Percentiles rank a stretch among this genome's conserved stretches.
These are phyloP conservation scores for Psylliodes chrysocephalus DNA, from an alignment of 2,888 invertebrate species.

Conservation along the genomic window DNA sequence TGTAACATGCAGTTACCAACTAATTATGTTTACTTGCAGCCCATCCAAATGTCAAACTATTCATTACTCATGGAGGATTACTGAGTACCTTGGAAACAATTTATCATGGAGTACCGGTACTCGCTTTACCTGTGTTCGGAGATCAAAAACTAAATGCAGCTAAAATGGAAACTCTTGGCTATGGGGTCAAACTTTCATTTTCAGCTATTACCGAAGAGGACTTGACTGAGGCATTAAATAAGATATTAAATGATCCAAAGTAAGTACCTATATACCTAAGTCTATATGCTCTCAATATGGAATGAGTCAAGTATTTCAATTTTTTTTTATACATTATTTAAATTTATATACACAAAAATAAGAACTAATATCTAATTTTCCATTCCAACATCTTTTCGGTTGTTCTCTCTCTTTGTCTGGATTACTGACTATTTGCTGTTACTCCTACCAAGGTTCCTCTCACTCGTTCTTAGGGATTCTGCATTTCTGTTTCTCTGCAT, in stretches of 20 bases:
- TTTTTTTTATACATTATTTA: too few relatives aligned
- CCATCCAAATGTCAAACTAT: slow-evolving; percentile 46
- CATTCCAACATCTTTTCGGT: too few relatives aligned
- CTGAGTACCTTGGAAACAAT: slow-evolving; percentile 46
- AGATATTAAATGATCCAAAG: slow-evolving; percentile 21
- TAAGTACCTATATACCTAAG: too few relatives aligned
- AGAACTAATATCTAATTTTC: too few relatives aligned
- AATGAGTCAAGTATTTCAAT: too few relatives aligned
- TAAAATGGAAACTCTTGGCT: not conserved
- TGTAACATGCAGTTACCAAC: not conserved
- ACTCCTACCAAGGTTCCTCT: too few relatives aligned
- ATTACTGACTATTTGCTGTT: too few relatives aligned
- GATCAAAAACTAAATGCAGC: slow-evolving; percentile 46
- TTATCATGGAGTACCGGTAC: slow-evolving; percentile 45
- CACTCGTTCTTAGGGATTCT: too few relatives aligned
- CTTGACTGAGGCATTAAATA: not conserved
- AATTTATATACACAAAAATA: too few relatives aligned
- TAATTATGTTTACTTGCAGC: slow-evolving; percentile 33
- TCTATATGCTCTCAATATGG: too few relatives aligned
- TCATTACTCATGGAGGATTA: slow-evolving; percentile 49
- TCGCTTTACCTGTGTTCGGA: slow-evolving; percentile 46
- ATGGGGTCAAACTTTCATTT: slow-evolving; percentile 8
- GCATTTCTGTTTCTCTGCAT: too few relatives aligned
- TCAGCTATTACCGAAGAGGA: slow-evolving; percentile 6
- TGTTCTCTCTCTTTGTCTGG: too few relatives aligned